These are phyloP conservation scores for Amorpha juglandis DNA, from an alignment of 2,888 invertebrate genomes.

Conservation along the genomic window DNA sequence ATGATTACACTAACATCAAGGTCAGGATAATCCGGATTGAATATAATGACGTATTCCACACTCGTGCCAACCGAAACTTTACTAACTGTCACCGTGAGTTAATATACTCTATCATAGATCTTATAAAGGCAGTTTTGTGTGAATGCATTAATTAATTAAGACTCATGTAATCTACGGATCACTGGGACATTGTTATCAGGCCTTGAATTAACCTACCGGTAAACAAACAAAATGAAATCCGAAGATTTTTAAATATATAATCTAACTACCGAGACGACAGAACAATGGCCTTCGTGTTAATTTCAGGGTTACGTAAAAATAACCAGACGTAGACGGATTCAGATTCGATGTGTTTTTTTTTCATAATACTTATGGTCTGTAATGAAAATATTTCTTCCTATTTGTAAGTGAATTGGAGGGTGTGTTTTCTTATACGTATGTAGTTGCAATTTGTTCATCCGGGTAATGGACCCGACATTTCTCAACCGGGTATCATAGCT, in stretches of 20 bases:
- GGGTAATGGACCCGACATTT: no score
- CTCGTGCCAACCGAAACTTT: background rate
- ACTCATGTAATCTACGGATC: conserved; percentile 21
- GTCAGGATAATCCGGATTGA: background rate
- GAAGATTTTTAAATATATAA: background rate
- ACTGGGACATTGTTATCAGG: conserved; percentile 22
- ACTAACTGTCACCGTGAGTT: background rate
- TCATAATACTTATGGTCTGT: background rate
- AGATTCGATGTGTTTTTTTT: background rate
- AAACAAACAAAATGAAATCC: conserved; percentile 17
- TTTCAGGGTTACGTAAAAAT: conserved; percentile 4
- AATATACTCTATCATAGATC: no score
- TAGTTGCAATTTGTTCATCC: background rate
- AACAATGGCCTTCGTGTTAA: background rate
- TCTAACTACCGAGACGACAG: background rate
- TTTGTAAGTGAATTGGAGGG: background rate
- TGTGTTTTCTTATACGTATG: background rate
- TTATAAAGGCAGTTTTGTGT: background rate
- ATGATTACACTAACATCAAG: background rate
- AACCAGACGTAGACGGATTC: background rate
- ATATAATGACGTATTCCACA: background rate
- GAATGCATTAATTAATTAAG: background rate
- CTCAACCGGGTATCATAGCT: no score
- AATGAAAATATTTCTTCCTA: background rate
- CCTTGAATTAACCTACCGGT: conserved; percentile 17